Percentiles rank a stretch among this genome's conserved stretches.
Conservation (phyloP, 2,113 vertebrate species). For the Echinops telfairi region DNA sequence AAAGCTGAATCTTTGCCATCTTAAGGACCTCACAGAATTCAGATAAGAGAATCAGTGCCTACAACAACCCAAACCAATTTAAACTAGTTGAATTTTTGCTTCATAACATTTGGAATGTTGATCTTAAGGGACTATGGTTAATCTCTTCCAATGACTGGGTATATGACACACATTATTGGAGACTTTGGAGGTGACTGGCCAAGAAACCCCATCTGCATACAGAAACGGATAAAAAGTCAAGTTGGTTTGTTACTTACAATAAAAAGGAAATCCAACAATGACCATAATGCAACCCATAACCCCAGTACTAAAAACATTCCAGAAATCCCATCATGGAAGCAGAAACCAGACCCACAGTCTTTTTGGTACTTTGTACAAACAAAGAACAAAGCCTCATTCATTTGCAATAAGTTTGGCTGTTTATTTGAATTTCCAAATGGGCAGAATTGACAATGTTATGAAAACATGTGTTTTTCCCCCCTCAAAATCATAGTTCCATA, state of each 20-base stretch:
- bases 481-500: slow-evolving; percentile 42
- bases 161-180: no score
- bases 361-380: slow-evolving; percentile 50
- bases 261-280: slow-evolving; percentile 4
- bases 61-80: background rate
- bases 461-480: slow-evolving; percentile 31
- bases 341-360: background rate
- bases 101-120: background rate
- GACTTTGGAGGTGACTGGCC: background rate
- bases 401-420: background rate
- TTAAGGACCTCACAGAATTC: background rate
- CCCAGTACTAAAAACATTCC: background rate
- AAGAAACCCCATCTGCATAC: no score
- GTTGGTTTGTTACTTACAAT: background rate
- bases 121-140: background rate
- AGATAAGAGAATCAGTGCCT: slow-evolving; percentile 6
- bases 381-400: slow-evolving; percentile 47
- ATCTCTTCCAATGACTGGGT: background rate
- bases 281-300: background rate
- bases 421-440: slow-evolving; percentile 61
- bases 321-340: background rate
- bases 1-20: background rate
- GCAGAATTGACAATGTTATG: slow-evolving; percentile 57
- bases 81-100: background rate
- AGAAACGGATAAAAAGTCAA: background rate